Evolutionary conservation across 23 tunicate species (phyloP).

Genomic region (Corella eumyota): DNA sequence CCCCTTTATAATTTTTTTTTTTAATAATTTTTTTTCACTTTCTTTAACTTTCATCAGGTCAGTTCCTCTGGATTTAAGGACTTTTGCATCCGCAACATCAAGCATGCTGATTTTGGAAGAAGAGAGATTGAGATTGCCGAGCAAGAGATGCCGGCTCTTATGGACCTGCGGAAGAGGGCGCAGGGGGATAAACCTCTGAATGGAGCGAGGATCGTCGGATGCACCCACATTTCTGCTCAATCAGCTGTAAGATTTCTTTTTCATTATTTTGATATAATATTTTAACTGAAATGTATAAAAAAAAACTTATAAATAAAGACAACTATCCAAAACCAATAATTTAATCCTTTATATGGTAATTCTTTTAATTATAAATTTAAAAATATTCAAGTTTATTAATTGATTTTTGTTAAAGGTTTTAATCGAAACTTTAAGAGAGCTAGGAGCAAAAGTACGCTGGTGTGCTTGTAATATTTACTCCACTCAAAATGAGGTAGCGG

Average conservation of each 20-base stretch:
- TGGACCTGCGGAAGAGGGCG: constrained; percentile 77
- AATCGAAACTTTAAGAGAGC: constrained; percentile 58
- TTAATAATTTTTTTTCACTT: neutral
- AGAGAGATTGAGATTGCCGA: constrained; percentile 96
- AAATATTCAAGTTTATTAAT: no score
- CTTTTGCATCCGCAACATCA: constrained; percentile 93
- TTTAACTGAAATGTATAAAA: neutral
- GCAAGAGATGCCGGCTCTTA: constrained; percentile 98
- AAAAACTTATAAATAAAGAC: no score
- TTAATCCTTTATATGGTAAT: no score
- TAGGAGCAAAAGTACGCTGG: constrained; percentile 90
- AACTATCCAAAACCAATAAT: no score
- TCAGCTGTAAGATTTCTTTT: constrained; percentile 59
- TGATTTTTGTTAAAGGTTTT: no score
- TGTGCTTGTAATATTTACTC: constrained; percentile 97
- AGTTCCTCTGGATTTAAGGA: constrained; percentile 63
- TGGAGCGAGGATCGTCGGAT: constrained; percentile 83
- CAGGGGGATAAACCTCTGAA: constrained; percentile 79
- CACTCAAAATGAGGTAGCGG: constrained; percentile 95
- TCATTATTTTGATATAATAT: neutral
- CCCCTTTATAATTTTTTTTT: neutral
- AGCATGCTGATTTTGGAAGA: constrained; percentile 84
- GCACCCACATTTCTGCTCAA: constrained; percentile 94
- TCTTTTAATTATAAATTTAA: no score
- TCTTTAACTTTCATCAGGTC: constrained; percentile 1